Base-by-base conservation (phyloP, 2,113 vertebrate genomes). In the Chaenocephalus aceratus region DNA sequence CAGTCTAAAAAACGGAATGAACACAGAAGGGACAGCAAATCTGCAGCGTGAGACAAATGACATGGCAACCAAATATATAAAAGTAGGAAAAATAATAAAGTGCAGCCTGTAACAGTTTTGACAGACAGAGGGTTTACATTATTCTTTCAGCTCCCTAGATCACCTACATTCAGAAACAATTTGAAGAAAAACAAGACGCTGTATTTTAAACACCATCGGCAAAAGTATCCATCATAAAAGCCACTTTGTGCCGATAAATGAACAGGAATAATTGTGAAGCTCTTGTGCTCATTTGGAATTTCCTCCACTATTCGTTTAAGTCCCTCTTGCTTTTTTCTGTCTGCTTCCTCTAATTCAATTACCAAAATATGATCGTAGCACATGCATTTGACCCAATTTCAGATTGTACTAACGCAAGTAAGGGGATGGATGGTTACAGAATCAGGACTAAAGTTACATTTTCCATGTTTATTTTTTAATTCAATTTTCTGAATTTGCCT, bases 351-450 rank as follows among this genome's bases (percentile, higher is more conserved):
- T 30, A 16, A 83, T 49, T 6, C 8, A 67, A 77, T 82, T 51
- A 67, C 23, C 30, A 30, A 77, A 77, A 53, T 54, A 5, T 59
- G 16, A 15, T 48, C 5, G 26, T 10, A 51, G 48, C 12, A 21
- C 23, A 72, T 36, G 54, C 54, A 26, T 83, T 52, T 72, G 49
- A 78, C 57, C n/a, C 21, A 51, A 68, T 73, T 62, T 73, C 51
- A 51, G 57, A 44, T 73, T 45, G 34, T 52, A 46, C 30, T 74
- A 30, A n/a, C 18, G 15, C 36, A 72, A 73, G 62, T 57, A 44
- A 68, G 7, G 36, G 36, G 62, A 72, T 26, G 44, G 41, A 72
- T 49, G 60, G 41, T 41, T 66, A 16, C 10, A 54, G 2, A 10
- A 2, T 3, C 18, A n/a, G 13, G 21, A 45, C 23, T 30, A 14